Evolutionary conservation across 2,113 vertebrate genomes (phyloP).

Genomic region (Henicopernis longicauda): DNA sequence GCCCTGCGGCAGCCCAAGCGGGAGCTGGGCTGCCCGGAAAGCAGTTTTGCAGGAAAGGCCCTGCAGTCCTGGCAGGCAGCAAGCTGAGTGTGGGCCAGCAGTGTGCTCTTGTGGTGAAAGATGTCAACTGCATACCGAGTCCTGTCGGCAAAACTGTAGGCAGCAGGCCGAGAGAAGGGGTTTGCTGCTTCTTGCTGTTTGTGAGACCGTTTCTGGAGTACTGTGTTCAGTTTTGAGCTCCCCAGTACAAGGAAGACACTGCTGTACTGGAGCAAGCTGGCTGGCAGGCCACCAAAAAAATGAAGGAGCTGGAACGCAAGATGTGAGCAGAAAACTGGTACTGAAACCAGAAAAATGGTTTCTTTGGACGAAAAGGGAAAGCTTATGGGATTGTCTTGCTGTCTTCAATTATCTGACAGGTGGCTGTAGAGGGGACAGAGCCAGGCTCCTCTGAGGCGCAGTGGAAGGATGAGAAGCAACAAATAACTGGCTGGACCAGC

Average conservation of each 20-base stretch:
- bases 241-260: background rate
- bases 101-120: constrained; percentile 15
- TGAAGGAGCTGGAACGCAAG: background rate
- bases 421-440: background rate
- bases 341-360: background rate
- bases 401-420: background rate
- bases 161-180: background rate
- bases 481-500: background rate
- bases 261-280: background rate
- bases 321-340: background rate
- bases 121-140: background rate
- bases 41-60: background rate
- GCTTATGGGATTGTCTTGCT: background rate
- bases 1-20: background rate
- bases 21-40: background rate
- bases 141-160: background rate
- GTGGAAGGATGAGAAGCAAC: background rate
- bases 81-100: background rate
- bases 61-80: background rate
- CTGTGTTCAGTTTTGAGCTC: background rate
- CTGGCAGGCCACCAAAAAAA: background rate
- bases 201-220: fast-evolving
- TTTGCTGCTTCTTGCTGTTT: background rate
- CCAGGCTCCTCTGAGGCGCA: background rate
- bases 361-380: background rate